phyloP scores from a whole-genome alignment of 2,888 invertebrate genomes.

The Mactromeris polynyma region DNA sequence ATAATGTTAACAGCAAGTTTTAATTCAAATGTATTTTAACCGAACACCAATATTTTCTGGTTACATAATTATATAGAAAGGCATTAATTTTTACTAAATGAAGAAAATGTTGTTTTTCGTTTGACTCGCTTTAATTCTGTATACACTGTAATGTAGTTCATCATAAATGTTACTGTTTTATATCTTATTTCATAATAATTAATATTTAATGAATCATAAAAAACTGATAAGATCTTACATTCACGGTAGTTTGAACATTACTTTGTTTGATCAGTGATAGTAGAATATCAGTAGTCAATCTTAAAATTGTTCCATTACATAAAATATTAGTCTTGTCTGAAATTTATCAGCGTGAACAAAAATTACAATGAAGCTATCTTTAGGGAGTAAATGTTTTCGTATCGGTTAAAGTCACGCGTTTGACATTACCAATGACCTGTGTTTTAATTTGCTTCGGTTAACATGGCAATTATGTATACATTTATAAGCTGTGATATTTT shows the following conservation, averaged over 20 bases:
- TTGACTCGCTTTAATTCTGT: no score
- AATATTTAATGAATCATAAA: conserved; percentile 6
- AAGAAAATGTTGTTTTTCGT: no score
- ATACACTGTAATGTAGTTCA: no score
- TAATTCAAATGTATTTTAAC: no score
- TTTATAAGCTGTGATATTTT: not conserved
- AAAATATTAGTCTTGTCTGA: not conserved
- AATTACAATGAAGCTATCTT: not conserved
- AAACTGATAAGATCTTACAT: not conserved
- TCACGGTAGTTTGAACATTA: not conserved
- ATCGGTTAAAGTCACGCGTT: conserved; percentile 3
- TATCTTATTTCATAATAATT: conserved; percentile 15
- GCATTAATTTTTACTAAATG: no score
- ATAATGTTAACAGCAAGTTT: no score
- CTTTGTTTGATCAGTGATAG: not conserved
- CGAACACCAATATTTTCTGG: no score
- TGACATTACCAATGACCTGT: conserved; percentile 8
- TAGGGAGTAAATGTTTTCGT: not conserved
- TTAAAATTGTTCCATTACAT: not conserved
- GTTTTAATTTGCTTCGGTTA: not conserved
- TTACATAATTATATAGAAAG: no score
- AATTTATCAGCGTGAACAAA: not conserved
- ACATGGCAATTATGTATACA: not conserved
- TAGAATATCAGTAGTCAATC: not conserved
- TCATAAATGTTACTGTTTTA: no score